phyloP scores from a whole-genome alignment of 37 sponge, comb jelly and placozoan species.

The Mnemiopsis leidyi region DNA sequence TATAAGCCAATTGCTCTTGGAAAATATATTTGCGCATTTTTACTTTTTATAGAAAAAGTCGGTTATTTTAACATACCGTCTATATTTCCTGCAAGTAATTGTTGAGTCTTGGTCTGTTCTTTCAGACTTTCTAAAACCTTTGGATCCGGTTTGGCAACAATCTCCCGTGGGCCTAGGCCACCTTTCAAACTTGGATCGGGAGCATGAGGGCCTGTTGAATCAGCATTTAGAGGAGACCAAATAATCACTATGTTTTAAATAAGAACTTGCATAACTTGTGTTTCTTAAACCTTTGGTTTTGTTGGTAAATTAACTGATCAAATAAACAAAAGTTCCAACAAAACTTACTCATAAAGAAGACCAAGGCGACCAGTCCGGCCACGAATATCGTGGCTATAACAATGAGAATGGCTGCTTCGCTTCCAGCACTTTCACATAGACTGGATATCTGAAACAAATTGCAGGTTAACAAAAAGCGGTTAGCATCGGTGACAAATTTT shows the following conservation, averaged over 20 bases:
- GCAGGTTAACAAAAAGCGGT: neutral
- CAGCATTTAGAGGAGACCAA: too few species aligned
- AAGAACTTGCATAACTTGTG: too few species aligned
- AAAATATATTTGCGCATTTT: too few species aligned
- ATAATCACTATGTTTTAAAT: too few species aligned
- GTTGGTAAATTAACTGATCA: too few species aligned
- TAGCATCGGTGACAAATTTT: too few species aligned
- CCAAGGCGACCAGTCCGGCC: neutral
- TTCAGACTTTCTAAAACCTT: conserved; percentile 1
- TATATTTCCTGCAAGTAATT: neutral
- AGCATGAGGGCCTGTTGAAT: neutral
- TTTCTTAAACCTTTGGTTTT: too few species aligned
- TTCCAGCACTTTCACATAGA: neutral
- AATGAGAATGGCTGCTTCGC: conserved; percentile 7
- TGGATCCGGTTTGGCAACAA: conserved; percentile 13
- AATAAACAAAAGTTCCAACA: neutral
- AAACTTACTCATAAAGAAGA: conserved; percentile 2
- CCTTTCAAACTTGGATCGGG: neutral
- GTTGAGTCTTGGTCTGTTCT: neutral
- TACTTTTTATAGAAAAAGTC: too few species aligned
- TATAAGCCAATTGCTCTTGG: too few species aligned
- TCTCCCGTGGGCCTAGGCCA: neutral
- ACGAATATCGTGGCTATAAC: neutral
- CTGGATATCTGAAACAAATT: neutral
- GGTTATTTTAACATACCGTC: too few species aligned